Evolutionary conservation across 1,140 invertebrate genomes (phyloP).

Genomic region (Adoxophyes honmai): DNA sequence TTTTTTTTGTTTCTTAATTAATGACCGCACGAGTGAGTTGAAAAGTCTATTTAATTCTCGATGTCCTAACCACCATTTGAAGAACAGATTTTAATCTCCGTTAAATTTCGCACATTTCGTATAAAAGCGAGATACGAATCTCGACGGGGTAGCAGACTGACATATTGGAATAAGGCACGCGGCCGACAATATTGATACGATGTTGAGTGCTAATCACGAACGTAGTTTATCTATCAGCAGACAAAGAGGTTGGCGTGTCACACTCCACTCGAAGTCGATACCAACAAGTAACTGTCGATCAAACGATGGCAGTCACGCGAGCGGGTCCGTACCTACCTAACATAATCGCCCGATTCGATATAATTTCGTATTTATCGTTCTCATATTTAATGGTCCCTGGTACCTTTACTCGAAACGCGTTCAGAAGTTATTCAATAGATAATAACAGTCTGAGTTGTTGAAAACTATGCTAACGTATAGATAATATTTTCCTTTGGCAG

Average conservation of each 20-base stretch:
- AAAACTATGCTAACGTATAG: slow-evolving; percentile 26
- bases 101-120: no score
- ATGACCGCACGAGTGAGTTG: no score
- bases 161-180: no score
- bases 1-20: no score
- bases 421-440: no score
- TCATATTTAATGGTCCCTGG: slow-evolving; percentile 19
- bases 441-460: slow-evolving; percentile 31
- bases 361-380: slow-evolving; percentile 24
- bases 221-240: slow-evolving; percentile 46
- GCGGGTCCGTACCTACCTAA: slow-evolving; percentile 9
- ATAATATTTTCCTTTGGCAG: slow-evolving; percentile 19
- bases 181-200: not conserved
- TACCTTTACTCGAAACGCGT: no score
- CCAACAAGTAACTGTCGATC: slow-evolving; percentile 34
- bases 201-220: slow-evolving; percentile 41
- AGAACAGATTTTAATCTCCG: no score
- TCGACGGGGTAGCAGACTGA: no score
- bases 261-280: slow-evolving; percentile 47
- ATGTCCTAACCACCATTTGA: no score
- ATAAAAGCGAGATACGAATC: no score
- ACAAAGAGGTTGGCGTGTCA: slow-evolving; percentile 51
- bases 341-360: slow-evolving; percentile 32
- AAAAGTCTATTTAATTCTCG: no score
- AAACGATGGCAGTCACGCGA: slow-evolving; percentile 47